A percentile compares a stretch with the other conserved stretches of the same genome.
phyloP scores from a whole-genome alignment of 2,888 invertebrate species.

The Drosophila mercatorum region DNA sequence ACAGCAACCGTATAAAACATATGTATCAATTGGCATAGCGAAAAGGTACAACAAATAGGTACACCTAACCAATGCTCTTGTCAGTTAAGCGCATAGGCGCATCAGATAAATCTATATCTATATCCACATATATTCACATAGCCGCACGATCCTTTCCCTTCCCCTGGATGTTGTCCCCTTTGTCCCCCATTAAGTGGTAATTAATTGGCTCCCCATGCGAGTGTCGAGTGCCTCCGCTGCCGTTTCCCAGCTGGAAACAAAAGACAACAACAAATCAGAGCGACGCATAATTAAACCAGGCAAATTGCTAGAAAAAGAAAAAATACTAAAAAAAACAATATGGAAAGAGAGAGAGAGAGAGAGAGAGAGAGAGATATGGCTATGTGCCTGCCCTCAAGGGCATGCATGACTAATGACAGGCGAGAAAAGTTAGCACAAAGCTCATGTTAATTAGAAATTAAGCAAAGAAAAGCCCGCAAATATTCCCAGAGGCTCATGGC shows the following conservation, averaged over 20 bases:
- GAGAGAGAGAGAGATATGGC: neutral
- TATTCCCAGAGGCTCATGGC: constrained; percentile 19
- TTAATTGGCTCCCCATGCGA: constrained; percentile 65
- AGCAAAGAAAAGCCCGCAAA: constrained; percentile 28
- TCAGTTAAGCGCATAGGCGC: too few species aligned
- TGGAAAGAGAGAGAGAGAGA: constrained; percentile 9
- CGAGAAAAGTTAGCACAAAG: constrained; percentile 40
- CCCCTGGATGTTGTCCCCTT: neutral
- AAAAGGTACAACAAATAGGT: neutral
- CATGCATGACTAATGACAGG: constrained; percentile 57
- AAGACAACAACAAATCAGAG: constrained; percentile 47
- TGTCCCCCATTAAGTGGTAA: constrained; percentile 47
- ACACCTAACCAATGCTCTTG: too few species aligned
- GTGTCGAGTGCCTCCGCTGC: constrained; percentile 33
- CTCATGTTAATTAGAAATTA: constrained; percentile 67
- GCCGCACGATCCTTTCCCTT: neutral
- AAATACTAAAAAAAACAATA: constrained; percentile 5
- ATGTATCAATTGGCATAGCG: neutral
- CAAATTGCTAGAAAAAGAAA: constrained; percentile 20
- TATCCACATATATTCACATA: neutral
- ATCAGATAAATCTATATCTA: neutral
- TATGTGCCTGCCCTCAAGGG: constrained; percentile 24
- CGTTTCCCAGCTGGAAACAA: constrained; percentile 22
- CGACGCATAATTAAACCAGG: constrained; percentile 52
- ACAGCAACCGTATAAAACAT: neutral